Percentiles rank a stretch among this genome's conserved stretches.
These are phyloP conservation scores for Eupithecia inturbata DNA, from an alignment of 2,888 invertebrate genomes.

Conservation along the genomic window DNA sequence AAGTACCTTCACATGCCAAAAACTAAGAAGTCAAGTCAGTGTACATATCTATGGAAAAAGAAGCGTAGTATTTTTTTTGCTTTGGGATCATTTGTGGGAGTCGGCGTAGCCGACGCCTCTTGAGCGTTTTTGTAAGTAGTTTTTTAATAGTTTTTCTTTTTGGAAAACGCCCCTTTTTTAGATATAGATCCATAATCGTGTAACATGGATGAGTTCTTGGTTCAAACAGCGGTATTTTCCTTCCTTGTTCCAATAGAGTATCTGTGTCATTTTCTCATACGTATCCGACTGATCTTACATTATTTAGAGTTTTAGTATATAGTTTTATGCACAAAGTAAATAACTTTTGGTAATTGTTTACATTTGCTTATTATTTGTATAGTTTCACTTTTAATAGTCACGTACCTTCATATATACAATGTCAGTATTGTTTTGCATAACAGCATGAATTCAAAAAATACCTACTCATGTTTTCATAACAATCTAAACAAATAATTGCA, in stretches of 20 bases:
- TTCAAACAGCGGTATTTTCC: not conserved
- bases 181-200: too few species aligned
- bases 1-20: too few species aligned
- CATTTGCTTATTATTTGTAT: not conserved
- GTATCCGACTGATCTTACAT: not conserved
- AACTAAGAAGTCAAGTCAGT: too few species aligned
- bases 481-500: slow-evolving; percentile 12
- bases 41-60: too few species aligned
- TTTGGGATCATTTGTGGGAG: too few species aligned
- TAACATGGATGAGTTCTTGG: too few species aligned
- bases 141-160: too few species aligned
- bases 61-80: too few species aligned
- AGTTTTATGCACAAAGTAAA: not conserved
- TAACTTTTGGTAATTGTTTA: not conserved
- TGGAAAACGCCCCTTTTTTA: too few species aligned
- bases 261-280: not conserved
- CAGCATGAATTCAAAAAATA: not conserved
- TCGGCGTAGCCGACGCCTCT: too few species aligned
- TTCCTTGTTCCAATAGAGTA: not conserved
- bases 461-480: not conserved
- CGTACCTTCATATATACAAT: not conserved
- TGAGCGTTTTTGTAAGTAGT: too few species aligned
- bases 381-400: not conserved
- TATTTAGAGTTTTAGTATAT: not conserved
- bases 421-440: not conserved